Conservation (phyloP, 2,113 vertebrate species). For the Myrmecobius fasciatus region DNA sequence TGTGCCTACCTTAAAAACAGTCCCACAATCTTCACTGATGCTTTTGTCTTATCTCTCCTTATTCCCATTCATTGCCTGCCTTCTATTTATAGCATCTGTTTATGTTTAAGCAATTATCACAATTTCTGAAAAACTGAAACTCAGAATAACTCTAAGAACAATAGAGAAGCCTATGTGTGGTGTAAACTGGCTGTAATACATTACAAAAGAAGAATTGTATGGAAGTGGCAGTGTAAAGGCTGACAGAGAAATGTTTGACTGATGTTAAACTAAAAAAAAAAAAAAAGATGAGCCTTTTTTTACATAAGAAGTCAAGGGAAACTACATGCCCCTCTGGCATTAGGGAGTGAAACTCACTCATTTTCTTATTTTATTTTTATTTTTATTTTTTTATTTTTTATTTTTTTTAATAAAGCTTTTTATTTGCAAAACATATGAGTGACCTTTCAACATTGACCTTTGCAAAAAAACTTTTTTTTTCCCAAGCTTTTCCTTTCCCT, state of each 20-base stretch:
- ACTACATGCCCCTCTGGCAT: not conserved
- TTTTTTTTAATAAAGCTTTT: too few relatives aligned
- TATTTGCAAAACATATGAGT: too few relatives aligned
- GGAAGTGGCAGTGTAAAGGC: not conserved
- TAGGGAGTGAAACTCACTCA: too few relatives aligned
- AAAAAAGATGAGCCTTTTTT: not conserved
- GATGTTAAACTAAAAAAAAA: not conserved
- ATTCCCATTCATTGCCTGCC: not conserved
- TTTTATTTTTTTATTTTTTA: too few relatives aligned
- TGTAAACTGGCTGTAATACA: not conserved
- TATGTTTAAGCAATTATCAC: not conserved
- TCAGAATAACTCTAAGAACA: not conserved
- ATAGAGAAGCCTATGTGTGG: not conserved
- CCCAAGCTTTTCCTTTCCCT: too few relatives aligned
- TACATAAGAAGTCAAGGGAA: not conserved
- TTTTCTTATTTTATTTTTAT: too few relatives aligned
- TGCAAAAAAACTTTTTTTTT: too few relatives aligned
- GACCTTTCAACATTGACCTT: too few relatives aligned
- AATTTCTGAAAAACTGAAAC: not conserved
- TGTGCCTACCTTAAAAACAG: slow-evolving; percentile 17
- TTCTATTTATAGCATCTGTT: not conserved
- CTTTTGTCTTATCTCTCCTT: not conserved
- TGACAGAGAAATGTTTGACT: not conserved
- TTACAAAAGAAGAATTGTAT: not conserved
- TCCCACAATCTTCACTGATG: not conserved